Conservation (phyloP, 2,797 vertebrate species). For the Lacerta viridis region DNA sequence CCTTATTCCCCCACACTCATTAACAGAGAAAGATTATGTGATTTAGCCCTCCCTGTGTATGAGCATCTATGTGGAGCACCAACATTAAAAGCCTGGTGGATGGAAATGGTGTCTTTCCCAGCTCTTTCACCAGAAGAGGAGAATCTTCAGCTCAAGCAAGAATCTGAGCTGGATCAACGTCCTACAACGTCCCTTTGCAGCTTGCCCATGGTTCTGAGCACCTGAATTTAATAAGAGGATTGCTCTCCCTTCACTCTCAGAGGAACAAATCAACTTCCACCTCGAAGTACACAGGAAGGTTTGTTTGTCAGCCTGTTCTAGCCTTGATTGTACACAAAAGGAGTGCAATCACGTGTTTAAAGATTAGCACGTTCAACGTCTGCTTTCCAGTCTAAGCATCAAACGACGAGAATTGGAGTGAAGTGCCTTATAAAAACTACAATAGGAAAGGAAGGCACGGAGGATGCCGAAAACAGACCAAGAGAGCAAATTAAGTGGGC, state of each 20-base stretch:
- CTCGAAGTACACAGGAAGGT: background rate
- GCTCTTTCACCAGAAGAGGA: background rate
- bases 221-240: background rate
- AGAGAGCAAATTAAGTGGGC: slow-evolving; percentile 19
- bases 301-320: slow-evolving; percentile 3
- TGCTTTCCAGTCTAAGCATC: slow-evolving; percentile 5
- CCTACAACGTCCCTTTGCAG: background rate
- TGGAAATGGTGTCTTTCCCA: background rate
- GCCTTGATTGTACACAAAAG: slow-evolving; percentile 15
- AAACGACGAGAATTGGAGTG: background rate
- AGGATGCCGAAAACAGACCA: background rate
- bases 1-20: background rate
- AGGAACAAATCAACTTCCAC: slow-evolving; percentile 26
- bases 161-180: background rate
- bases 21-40: background rate
- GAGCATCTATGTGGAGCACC: background rate
- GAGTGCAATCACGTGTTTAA: background rate
- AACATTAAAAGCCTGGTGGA: background rate
- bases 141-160: background rate
- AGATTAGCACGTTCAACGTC: slow-evolving; percentile 17
- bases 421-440: background rate
- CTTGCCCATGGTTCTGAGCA: background rate
- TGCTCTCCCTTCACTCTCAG: background rate
- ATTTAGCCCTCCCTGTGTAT: background rate
- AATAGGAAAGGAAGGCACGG: background rate